A percentile compares a stretch with the other conserved stretches of the same genome.
phyloP scores from a whole-genome alignment of 1,140 invertebrate genomes.

The Hylaeus volcanicus region DNA sequence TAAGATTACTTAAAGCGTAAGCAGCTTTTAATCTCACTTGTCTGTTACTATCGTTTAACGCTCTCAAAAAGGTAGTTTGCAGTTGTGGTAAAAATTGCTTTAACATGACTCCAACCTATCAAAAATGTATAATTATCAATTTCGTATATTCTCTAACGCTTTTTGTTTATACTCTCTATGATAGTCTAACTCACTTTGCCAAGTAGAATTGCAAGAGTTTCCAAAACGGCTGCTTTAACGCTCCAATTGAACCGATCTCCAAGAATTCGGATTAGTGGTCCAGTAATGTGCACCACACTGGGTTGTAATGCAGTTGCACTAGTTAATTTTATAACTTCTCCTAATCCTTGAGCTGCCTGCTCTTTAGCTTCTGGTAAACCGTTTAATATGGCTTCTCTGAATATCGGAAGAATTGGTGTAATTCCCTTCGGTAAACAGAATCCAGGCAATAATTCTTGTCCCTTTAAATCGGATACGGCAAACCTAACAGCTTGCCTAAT shows the following conservation, averaged over 20 bases:
- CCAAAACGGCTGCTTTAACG: slow-evolving; percentile 97
- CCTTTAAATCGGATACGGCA: slow-evolving; percentile 93
- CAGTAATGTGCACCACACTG: slow-evolving; percentile 97
- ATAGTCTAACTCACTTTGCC: slow-evolving; percentile 85
- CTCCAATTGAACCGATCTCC: slow-evolving; percentile 96
- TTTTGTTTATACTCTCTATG: background rate
- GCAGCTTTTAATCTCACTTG: slow-evolving; percentile 94
- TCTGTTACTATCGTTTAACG: slow-evolving; percentile 93
- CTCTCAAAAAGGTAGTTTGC: slow-evolving; percentile 98
- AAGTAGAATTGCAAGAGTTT: slow-evolving; percentile 95
- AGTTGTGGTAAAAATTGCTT: slow-evolving; percentile 99
- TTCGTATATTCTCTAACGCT: background rate
- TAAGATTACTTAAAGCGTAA: slow-evolving; percentile 91
- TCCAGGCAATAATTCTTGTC: slow-evolving; percentile 91
- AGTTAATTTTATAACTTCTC: slow-evolving; percentile 94
- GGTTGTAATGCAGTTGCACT: slow-evolving; percentile 93
- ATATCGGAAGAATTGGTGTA: slow-evolving; percentile 95
- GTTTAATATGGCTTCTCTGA: slow-evolving; percentile 97
- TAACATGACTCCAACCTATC: slow-evolving; percentile 92
- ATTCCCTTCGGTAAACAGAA: slow-evolving; percentile 98
- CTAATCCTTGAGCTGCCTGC: slow-evolving; percentile 94
- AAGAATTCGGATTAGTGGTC: slow-evolving; percentile 97
- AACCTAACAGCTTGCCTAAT: slow-evolving; percentile 95
- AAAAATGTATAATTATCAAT: slow-evolving; percentile 16
- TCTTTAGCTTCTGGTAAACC: slow-evolving; percentile 97